A percentile compares a stretch with the other conserved stretches of the same genome.
Evolutionary conservation across 2,888 invertebrate species (phyloP).

Genomic region (Amiota communis): DNA sequence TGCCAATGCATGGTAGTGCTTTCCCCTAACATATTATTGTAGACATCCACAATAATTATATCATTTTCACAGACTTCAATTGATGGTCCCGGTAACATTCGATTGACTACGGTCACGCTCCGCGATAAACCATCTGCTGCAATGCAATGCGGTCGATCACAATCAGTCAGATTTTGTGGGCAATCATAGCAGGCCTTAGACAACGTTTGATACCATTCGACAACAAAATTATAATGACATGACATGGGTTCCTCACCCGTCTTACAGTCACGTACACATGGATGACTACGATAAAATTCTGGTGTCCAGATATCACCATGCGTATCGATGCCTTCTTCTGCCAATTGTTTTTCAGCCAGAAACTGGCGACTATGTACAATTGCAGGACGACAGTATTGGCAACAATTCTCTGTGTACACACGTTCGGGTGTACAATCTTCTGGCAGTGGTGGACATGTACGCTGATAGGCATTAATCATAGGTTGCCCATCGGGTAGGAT

Average conservation of each 20-base stretch:
- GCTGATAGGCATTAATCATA: slow-evolving; percentile 67
- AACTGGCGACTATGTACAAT: not conserved
- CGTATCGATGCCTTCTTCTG: slow-evolving; percentile 29
- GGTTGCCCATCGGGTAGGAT: slow-evolving; percentile 57
- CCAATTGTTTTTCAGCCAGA: slow-evolving; percentile 19
- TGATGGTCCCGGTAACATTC: slow-evolving; percentile 89
- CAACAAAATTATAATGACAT: slow-evolving; percentile 78
- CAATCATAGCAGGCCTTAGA: slow-evolving; percentile 92
- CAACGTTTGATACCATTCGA: slow-evolving; percentile 88
- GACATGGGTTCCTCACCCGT: slow-evolving; percentile 75
- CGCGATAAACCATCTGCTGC: slow-evolving; percentile 87
- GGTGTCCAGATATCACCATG: slow-evolving; percentile 61
- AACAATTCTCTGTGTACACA: slow-evolving; percentile 66
- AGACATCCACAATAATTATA: slow-evolving; percentile 85
- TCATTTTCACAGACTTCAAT: slow-evolving; percentile 93
- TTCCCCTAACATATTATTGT: slow-evolving; percentile 85
- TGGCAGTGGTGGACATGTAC: slow-evolving; percentile 65
- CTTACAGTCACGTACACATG: slow-evolving; percentile 78
- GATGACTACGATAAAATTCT: slow-evolving; percentile 71
- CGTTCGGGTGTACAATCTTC: slow-evolving; percentile 62
- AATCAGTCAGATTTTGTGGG: slow-evolving; percentile 83
- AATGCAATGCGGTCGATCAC: slow-evolving; percentile 85
- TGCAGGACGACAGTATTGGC: slow-evolving; percentile 59
- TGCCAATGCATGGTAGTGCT: slow-evolving; percentile 94
- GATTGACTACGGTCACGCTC: slow-evolving; percentile 85